Base-by-base conservation (phyloP, 2,113 vertebrate species). In the Chloropsis cyanopogon region DNA sequence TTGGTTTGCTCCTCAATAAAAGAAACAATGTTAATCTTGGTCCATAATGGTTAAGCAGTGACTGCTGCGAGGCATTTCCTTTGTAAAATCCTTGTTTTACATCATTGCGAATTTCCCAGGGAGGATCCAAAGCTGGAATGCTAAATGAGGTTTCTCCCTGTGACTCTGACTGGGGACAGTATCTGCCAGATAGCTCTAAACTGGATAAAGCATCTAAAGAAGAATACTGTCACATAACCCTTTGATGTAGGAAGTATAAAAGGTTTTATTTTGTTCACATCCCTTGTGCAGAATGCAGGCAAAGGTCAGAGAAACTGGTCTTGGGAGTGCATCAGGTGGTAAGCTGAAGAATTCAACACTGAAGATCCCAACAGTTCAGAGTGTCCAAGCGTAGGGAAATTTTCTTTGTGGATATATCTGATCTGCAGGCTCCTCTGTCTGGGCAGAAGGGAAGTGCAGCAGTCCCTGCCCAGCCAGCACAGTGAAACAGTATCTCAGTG, bases 311-410 rank as follows among this genome's bases (percentile, higher is more conserved):
- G 20, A 60, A 81, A 44, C 41, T 44, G 23, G 28, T 88, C 53
- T 59, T 4, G 4, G 41, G 7, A n/a, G n/a, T 0, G 0, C 18
- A 63, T 37, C 31, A 49, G 20, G 47, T 0, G 6, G 3, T 78
- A 35, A 57, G 49, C 16, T 71, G 22, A 33, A 42, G 50, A 60
- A 63, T 60, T 31, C 41, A 60, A 2, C 3, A 4, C 0, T 64
- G 60, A 59, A 75, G 60, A 49, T 35, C 44, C 64, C 28, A 52
- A 22, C 7, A 60, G 28, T 52, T 71, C 37, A 11, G 37, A 37
- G n/a, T 35, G 56, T 25, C 29, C 25, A 60, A 64, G 10, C 3
- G 44, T 10, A 42, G 64, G 71, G 72, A 24, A 54, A 3, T 10
- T 29, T 81, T 26, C 12, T 57, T 26, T 31, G 24, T 47, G 47